Evolutionary conservation across 2,113 vertebrate species (phyloP), one percentile per base, ranked within the genome.

Genomic region (Cepphus grylle): DNA sequence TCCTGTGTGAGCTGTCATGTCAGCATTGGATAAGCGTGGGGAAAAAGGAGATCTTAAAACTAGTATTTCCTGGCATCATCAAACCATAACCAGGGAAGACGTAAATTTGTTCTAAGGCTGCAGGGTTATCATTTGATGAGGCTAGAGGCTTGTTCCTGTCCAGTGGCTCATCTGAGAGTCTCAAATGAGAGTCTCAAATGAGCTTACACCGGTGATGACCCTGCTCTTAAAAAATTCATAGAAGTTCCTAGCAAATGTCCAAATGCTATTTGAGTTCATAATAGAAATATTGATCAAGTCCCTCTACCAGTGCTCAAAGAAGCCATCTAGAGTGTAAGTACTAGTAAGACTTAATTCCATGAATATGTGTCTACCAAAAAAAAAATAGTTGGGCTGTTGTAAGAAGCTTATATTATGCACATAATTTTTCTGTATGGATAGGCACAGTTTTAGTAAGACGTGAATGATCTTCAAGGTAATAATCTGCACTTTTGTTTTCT

Each of bases 321-420:
- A 72, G 36, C 20, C 45, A 21, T 71, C 63, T 80, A 6, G 34
- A 58, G 6, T 62, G 3, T 62, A 40, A 76, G 6, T 62, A 23
- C 20, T 65, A 42, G 40, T 47, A 88, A 61, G 40, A 79, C 12
- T 61, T 61, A 72, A 80, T 49, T 72, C 56, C 11, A 15, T 80
- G 21, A 82, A 49, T 74, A 3, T 16, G 2, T 27, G 5, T 79
- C 43, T 49, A 34, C 13, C 34, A 2, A 81, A 77, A 62, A 50
- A 42, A 45, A 45, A 16, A 21, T 49, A 26, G 6, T 2, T 4
- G 3, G 0, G 6, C 45, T 66, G 12, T 81, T 69, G 1, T 7
- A 53, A 86, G 62, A 69, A 32, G 18, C 11, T 36, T 88, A 12
- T 70, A 25, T 56, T 90, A 36, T 27, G n/a, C 27, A 76, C n/a